These are phyloP conservation scores for Brachymystax lenok DNA, from an alignment of 2,797 vertebrate genomes.

Conservation along the genomic window DNA sequence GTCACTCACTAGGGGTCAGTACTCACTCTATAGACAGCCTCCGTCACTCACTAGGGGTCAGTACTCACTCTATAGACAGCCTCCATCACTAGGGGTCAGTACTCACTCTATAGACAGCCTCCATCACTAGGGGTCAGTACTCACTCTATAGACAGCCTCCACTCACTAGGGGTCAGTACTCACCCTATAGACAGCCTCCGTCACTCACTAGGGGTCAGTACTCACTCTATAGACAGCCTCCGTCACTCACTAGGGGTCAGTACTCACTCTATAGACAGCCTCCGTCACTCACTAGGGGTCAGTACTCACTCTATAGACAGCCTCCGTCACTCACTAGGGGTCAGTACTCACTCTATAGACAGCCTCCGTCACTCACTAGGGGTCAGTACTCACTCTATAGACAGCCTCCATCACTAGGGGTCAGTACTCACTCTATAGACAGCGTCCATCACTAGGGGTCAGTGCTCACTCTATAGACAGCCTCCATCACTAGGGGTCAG, in stretches of 20 bases:
- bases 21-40: constrained; percentile 85
- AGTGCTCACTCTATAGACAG: too few species aligned
- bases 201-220: too few species aligned
- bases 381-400: background rate
- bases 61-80: background rate
- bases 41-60: too few species aligned
- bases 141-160: background rate
- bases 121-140: too few species aligned
- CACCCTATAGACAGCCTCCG: constrained; percentile 86
- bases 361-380: too few species aligned
- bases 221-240: background rate
- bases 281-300: too few species aligned
- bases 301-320: background rate
- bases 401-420: background rate
- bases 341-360: constrained; percentile 81
- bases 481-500: too few species aligned
- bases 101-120: constrained; percentile 85
- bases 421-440: constrained; percentile 81
- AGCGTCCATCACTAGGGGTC: constrained; percentile 87
- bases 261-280: constrained; percentile 83
- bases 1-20: constrained; percentile 28
- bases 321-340: background rate
- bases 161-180: constrained; percentile 49
- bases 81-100: constrained; percentile 24
- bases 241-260: constrained; percentile 20